phyloP scores from a whole-genome alignment of 2,797 vertebrate species.

The Tokudaia muenninki region DNA sequence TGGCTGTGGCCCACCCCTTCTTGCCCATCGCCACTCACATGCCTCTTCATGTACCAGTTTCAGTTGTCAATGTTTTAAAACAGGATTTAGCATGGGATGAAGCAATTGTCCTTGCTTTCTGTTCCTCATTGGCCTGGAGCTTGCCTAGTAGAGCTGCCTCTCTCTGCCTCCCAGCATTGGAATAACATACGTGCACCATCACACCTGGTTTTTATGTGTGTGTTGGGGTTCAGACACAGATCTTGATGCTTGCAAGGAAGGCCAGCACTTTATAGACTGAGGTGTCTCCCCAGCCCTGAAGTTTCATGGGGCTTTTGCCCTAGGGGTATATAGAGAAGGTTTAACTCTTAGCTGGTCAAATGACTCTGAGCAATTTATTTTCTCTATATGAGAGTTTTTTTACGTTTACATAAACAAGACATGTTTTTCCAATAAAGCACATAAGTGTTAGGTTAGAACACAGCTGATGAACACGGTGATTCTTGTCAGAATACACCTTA shows the following conservation, averaged over 20 bases:
- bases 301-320: not conserved
- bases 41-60: not conserved
- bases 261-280: not conserved
- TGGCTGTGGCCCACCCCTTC: not conserved
- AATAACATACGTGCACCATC: not conserved
- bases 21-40: not conserved
- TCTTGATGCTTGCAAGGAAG: not conserved
- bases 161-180: not conserved
- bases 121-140: not conserved
- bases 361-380: not conserved
- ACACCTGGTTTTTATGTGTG: not conserved
- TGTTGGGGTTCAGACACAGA: not conserved
- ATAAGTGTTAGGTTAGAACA: not conserved
- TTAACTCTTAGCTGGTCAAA: not conserved
- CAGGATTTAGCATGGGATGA: conserved; percentile 23
- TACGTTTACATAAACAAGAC: not conserved
- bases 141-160: not conserved
- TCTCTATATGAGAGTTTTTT: not conserved
- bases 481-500: not conserved
- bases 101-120: not conserved
- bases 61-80: not conserved
- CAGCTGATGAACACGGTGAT: not conserved
- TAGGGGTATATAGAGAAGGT: not conserved
- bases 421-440: not conserved
- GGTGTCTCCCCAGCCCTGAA: not conserved